Conservation (phyloP, 2,888 invertebrate species). For the Dorcus hopei region DNA sequence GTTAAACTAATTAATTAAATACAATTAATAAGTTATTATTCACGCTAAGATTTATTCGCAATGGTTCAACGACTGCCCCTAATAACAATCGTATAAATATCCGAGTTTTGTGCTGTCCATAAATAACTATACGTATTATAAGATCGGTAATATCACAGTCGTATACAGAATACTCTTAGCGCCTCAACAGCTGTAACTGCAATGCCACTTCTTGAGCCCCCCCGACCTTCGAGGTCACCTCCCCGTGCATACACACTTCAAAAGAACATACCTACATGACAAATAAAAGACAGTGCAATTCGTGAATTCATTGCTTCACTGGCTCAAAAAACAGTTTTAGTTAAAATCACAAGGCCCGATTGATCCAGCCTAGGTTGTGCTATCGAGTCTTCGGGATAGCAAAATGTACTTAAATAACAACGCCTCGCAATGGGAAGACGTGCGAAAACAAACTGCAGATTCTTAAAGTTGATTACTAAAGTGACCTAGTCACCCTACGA, state of each 20-base stretch:
- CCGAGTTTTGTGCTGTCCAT: constrained; percentile 30
- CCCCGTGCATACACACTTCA: constrained; percentile 6
- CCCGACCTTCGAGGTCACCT: constrained; percentile 21
- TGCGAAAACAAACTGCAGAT: constrained; percentile 23
- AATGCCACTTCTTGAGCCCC: constrained; percentile 16
- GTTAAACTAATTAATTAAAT: constrained; percentile 22
- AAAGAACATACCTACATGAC: background rate
- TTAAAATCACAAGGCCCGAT: constrained; percentile 5
- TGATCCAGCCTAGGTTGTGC: constrained; percentile 8
- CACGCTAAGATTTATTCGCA: constrained; percentile 45
- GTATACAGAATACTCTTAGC: constrained; percentile 48
- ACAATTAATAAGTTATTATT: constrained; percentile 26
- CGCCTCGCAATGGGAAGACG: constrained; percentile 19
- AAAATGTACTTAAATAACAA: constrained; percentile 23
- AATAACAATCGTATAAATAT: constrained; percentile 27
- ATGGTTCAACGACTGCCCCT: constrained; percentile 34
- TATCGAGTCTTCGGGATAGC: constrained; percentile 25
- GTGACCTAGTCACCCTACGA: constrained; percentile 30
- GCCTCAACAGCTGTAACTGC: constrained; percentile 33
- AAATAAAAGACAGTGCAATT: background rate
- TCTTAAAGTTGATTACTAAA: constrained; percentile 23
- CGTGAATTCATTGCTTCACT: background rate
- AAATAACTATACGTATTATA: constrained; percentile 38
- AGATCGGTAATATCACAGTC: constrained; percentile 50
- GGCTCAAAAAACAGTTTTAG: constrained; percentile 7